Base-by-base conservation (phyloP, 2,113 vertebrate genomes). In the Notothenia rossii region DNA sequence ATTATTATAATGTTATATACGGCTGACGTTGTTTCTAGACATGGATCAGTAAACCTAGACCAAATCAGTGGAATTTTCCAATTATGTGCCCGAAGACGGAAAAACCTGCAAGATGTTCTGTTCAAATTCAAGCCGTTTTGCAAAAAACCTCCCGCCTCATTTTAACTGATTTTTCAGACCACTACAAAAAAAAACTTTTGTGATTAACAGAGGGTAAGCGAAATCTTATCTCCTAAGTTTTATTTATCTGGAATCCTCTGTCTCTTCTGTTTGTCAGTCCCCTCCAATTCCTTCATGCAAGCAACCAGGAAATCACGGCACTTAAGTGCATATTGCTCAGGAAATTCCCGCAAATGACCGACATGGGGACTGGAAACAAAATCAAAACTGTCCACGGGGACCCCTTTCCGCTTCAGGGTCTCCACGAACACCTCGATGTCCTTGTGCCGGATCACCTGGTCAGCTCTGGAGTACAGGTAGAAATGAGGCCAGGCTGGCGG, bases 401-500 rank as follows among this genome's bases (percentile, higher is more conserved):
- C 91, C 0, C 77, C 92, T 1, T 94, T 96, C 63, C 80, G 94
- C 88, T 84, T 91, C 73, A 98, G 81, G 1, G 76, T 81, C 0
- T 84, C 75, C 25, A 95, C 92, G 94, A 99, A 97, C 60, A 72
- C 56, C 92, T 97, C 90, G 1, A 99, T 81, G 0, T 99, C 97
- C 0, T 72, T 76, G 86, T 96, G 93, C 45, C 77, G 68, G 85
- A 99, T 96, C 77, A 99, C 90, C 29, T 80, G 79, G 33, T 99
- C 98, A 0, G 95, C 95, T 72, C 85, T 88, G 12, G 98, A 99
- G 73, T 98, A 99, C 22, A 99, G 95, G 90, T 95, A 97, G 72
- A 98, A 95, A 89, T 99, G 97, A 0, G 98, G 98, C 98, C 98
- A 99, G 76, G 90, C 64, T 0, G 97, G 97, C 1, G 96, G 95